These are phyloP conservation scores for Choloepus didactylus DNA, from an alignment of 2,797 vertebrate species.

Conservation along the genomic window DNA sequence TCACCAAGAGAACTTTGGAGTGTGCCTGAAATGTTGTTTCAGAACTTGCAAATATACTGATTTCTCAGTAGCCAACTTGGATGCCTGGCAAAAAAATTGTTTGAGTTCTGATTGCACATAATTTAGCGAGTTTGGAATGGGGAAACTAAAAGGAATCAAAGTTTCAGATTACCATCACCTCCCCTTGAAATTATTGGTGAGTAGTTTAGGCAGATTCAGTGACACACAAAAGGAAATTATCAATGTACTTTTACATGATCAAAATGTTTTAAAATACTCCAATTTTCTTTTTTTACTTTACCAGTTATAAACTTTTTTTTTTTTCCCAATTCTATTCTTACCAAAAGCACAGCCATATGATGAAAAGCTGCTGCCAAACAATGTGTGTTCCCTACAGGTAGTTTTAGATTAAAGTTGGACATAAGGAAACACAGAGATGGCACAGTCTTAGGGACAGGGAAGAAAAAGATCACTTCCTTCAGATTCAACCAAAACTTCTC, in stretches of 20 bases:
- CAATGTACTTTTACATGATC: background rate
- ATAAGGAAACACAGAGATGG: background rate
- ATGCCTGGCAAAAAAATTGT: background rate
- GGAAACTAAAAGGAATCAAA: background rate
- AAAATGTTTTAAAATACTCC: background rate
- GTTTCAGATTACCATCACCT: background rate
- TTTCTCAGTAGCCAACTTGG: constrained; percentile 35
- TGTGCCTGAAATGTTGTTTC: constrained; percentile 49
- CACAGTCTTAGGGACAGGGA: background rate
- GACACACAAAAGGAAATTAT: background rate
- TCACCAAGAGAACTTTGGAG: constrained; percentile 43
- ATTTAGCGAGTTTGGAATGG: background rate
- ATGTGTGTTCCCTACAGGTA: background rate
- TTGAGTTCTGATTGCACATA: constrained; percentile 3
- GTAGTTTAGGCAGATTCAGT: background rate
- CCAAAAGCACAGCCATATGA: background rate
- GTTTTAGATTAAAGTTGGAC: background rate
- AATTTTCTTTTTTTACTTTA: background rate
- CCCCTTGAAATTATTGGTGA: background rate
- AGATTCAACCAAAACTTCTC: background rate
- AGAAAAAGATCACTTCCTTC: background rate
- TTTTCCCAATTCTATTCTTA: constrained; percentile 20
- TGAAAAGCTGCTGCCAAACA: constrained; percentile 8
- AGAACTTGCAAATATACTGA: constrained; percentile 16
- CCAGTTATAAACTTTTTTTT: background rate